Evolutionary conservation across 1,140 invertebrate species (phyloP), one percentile per base, ranked within the genome.

Genomic region (Drosophila micromelanica): DNA sequence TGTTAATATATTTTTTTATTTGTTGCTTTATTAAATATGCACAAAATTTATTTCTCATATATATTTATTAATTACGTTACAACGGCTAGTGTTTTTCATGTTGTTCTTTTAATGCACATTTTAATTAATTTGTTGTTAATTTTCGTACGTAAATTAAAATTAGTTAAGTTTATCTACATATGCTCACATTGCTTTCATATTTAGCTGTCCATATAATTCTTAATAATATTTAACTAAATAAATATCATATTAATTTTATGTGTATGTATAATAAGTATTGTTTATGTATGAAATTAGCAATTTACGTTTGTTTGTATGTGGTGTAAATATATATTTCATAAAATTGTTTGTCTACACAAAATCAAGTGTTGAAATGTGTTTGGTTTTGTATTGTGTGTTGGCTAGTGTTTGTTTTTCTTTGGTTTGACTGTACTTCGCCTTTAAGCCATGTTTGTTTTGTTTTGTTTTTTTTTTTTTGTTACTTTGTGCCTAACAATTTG

Each of bases 221-320:
- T 87, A 76, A 74, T 78, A 80, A 80, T 86, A 82, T 67, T 74
- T 90, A 90, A 85, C 78, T 85, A 85, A 86, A 79, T 79, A 84
- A 73, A 75, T 60, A 77, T 67, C 55, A 73, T 78, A 23, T 72
- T 73, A 55, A 64, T 69, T 76, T 40, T 55, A 61, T 62, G 75
- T 78, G 54, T 69, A 69, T 72, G 63, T 52, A 51, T 43, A 45
- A 59, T 59, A 59, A 67, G 9, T 57, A 32, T 54, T 23, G 13
- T 38, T 38, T 32, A 49, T 56, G 62, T 60, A 67, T 75, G 27
- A 46, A 46, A 40, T 42, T 6, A 51, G 45, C 70, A 49, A 32
- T 43, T 11, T 11, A 23, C 51, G 59, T 61, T 4, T 61, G 17
- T 27, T 23, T 51, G 17, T 68, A 56, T 62, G 49, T 54, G 54